Evolutionary conservation across 2,888 invertebrate genomes (phyloP).

Genomic region (Lithophane ornitopus): DNA sequence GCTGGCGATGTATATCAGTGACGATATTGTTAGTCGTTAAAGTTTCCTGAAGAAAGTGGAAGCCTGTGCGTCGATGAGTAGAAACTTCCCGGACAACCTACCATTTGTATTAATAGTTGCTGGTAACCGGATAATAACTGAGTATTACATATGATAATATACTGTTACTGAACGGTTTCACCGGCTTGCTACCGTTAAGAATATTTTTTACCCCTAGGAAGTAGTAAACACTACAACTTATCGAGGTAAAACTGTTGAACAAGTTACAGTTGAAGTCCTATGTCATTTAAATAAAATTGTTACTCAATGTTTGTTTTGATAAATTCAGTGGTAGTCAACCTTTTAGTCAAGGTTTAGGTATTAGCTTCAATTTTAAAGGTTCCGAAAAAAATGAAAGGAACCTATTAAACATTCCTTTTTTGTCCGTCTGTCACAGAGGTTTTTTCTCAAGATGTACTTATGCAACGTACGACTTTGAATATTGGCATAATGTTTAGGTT

Average conservation of each 20-base stretch:
- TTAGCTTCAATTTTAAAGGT: no score
- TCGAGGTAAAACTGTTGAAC: neutral
- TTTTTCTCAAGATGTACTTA: neutral
- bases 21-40: conserved; percentile 31
- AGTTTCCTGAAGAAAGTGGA: conserved; percentile 75
- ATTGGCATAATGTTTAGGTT: neutral
- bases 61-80: conserved; percentile 56
- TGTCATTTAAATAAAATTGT: neutral
- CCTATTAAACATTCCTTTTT: neutral
- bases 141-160: conserved; percentile 51
- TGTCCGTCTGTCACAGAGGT: no score
- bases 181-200: conserved; percentile 35
- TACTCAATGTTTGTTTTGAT: neutral
- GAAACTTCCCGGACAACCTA: conserved; percentile 64
- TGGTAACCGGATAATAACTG: conserved; percentile 55
- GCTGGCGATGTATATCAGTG: conserved; percentile 18
- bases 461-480: neutral
- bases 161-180: conserved; percentile 38
- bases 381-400: neutral
- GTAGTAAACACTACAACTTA: neutral
- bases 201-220: conserved; percentile 19
- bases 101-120: conserved; percentile 56
- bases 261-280: neutral
- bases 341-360: neutral
- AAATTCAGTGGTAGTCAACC: neutral